These are phyloP conservation scores for Ranitomeya variabilis DNA, from an alignment of 2,113 vertebrate genomes.

Conservation along the genomic window DNA sequence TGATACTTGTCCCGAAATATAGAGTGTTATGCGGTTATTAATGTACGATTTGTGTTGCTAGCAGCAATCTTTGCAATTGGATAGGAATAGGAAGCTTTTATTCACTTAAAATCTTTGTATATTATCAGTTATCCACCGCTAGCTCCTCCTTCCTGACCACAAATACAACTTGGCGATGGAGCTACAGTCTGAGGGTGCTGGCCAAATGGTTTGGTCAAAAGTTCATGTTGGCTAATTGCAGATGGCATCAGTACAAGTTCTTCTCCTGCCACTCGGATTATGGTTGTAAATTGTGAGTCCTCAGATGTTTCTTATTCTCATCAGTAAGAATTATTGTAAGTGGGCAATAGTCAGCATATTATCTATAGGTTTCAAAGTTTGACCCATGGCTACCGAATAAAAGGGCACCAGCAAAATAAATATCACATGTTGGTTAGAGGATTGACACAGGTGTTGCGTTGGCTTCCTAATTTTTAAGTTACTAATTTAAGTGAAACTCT, in stretches of 20 bases:
- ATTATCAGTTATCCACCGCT: background rate
- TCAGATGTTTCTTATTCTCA: background rate
- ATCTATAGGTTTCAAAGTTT: too few species aligned
- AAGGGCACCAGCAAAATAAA: too few species aligned
- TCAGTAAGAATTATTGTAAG: background rate
- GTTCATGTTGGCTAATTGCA: background rate
- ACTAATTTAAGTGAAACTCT: too few species aligned
- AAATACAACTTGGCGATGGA: background rate
- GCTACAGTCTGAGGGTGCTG: background rate
- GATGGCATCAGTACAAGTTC: background rate
- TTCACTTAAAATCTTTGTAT: background rate
- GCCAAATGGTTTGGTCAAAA: background rate
- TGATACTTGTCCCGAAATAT: conserved; percentile 7
- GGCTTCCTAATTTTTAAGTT: too few species aligned
- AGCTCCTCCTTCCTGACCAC: background rate
- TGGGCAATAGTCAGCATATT: background rate
- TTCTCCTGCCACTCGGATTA: background rate
- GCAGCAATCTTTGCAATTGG: conserved; percentile 16
- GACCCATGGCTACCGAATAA: too few species aligned
- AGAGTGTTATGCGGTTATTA: conserved; percentile 27
- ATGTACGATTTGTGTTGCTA: conserved; percentile 13
- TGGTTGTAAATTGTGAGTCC: background rate
- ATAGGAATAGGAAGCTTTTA: conserved; percentile 9
- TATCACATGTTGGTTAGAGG: too few species aligned
- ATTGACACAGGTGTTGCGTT: too few species aligned